A percentile compares a stretch with the other conserved stretches of the same genome.
phyloP scores from a whole-genome alignment of 2,797 vertebrate genomes.

The Adrianichthys oophorus region DNA sequence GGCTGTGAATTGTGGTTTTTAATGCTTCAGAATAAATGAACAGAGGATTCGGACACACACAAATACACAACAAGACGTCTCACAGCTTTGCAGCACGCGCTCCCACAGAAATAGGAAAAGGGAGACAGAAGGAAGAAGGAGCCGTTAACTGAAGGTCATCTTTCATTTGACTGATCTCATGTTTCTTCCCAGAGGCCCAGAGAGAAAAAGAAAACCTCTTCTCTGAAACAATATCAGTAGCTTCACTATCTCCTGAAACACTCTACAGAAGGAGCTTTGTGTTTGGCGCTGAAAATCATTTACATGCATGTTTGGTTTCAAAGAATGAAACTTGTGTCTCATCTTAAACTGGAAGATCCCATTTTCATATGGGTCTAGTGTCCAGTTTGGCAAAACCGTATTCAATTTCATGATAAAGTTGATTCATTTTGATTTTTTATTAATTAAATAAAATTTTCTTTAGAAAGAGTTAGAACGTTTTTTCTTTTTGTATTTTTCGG shows the following conservation, averaged over 20 bases:
- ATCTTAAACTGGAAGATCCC: too few species aligned
- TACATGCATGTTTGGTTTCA: neutral
- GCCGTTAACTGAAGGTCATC: constrained; percentile 39
- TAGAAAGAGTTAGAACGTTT: too few species aligned
- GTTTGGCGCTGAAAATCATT: constrained; percentile 1
- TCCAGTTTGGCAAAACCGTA: too few species aligned
- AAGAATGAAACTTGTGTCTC: neutral
- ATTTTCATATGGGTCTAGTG: too few species aligned
- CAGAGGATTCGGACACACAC: neutral
- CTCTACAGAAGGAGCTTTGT: neutral
- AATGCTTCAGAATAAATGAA: neutral
- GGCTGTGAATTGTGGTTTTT: constrained; percentile 7
- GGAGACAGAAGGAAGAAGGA: constrained; percentile 12
- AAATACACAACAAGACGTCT: constrained; percentile 34
- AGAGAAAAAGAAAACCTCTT: constrained; percentile 50
- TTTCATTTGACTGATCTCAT: constrained; percentile 59
- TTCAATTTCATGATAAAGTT: too few species aligned
- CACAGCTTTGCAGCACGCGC: constrained; percentile 77
- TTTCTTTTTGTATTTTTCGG: too few species aligned
- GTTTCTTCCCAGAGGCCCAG: constrained; percentile 54
- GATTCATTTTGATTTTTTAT: too few species aligned
- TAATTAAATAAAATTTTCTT: too few species aligned
- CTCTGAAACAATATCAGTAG: constrained; percentile 43
- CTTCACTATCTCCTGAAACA: constrained; percentile 14
- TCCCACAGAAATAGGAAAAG: constrained; percentile 15